Base-by-base conservation (phyloP, 1,140 invertebrate genomes). In the Bilobella aurantiaca region DNA sequence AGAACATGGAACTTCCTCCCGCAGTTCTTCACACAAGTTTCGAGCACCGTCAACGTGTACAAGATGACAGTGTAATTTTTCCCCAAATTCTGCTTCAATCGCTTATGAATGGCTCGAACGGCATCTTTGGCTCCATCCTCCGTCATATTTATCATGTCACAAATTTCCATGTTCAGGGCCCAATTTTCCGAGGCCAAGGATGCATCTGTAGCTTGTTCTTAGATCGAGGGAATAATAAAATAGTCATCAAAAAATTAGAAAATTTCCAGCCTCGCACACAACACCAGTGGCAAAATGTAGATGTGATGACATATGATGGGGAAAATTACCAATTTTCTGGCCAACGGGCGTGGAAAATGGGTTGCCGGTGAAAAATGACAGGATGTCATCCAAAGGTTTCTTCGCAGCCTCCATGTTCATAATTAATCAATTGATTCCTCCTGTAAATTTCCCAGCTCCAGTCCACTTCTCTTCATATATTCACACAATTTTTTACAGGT, bases 21-120 rank as follows among this genome's bases (percentile, higher is more conserved):
- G 81, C 96, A 98, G 79, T 99, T 99, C 80, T 99, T 99, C 0
- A 99, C 96, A 82, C 94, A 98, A 1, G 96, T 96, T 79, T 99
- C 96, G 68, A 99, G 80, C 76, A 97, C 94, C 30, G 91, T 97
- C 62, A 99, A 80, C 1, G 94, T 96, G 76, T 96, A 97, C 89
- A 96, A 93, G 23, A 98, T 89, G 58, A 96, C 86, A 63, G 88
- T 91, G 76, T 97, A 96, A 79, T 98, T 98, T 85, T 95, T 97
- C 1, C 93, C 91, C 74, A 90, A 90, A 80, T 91, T 90, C 76
- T 89, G 90, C 68, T 85, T 85, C 21, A 99, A 79, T 67, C 92
- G 82, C 76, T 96, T 96, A 72, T 89, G 85, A 70, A 99, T 96
- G 12, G 96, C 96, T 78, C 93, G 90, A 68, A 97, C 86, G n/a